Conservation (phyloP, 53 echinoderm and acorn worm species). For the Stichopus horrens region DNA sequence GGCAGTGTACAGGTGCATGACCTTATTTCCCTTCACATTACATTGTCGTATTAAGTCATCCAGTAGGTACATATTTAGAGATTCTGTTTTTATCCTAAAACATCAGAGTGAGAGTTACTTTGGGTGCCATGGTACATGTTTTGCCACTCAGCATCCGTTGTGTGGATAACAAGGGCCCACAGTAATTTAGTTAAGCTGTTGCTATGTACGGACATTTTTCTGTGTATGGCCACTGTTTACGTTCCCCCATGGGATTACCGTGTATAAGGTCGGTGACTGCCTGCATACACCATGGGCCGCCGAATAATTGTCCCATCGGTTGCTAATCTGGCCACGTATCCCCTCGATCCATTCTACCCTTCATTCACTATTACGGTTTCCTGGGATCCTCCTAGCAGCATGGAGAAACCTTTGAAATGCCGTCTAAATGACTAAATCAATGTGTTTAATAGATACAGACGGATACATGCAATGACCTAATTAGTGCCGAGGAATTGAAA, state of each 20-base stretch:
- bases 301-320: neutral
- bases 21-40: too few relatives aligned
- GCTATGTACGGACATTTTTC: too few relatives aligned
- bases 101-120: too few relatives aligned
- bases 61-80: too few relatives aligned
- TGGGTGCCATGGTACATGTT: too few relatives aligned
- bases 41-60: too few relatives aligned
- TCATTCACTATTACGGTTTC: slow-evolving; percentile 5
- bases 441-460: slow-evolving; percentile 15
- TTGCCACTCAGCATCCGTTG: too few relatives aligned
- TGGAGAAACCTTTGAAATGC: slow-evolving; percentile 30
- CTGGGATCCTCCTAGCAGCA: neutral
- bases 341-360: neutral
- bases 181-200: too few relatives aligned
- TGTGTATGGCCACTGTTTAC: too few relatives aligned
- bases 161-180: too few relatives aligned
- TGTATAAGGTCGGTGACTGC: neutral
- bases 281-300: neutral
- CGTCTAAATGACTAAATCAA: slow-evolving; percentile 32
- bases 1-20: too few relatives aligned
- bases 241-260: neutral
- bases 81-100: too few relatives aligned
- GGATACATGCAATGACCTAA: slow-evolving; percentile 37
- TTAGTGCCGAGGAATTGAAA: slow-evolving; percentile 26
- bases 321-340: neutral